A percentile compares a stretch with the other conserved stretches of the same genome.
These are phyloP conservation scores for Ericerus pela DNA, from an alignment of 1,140 invertebrate genomes.

Conservation along the genomic window DNA sequence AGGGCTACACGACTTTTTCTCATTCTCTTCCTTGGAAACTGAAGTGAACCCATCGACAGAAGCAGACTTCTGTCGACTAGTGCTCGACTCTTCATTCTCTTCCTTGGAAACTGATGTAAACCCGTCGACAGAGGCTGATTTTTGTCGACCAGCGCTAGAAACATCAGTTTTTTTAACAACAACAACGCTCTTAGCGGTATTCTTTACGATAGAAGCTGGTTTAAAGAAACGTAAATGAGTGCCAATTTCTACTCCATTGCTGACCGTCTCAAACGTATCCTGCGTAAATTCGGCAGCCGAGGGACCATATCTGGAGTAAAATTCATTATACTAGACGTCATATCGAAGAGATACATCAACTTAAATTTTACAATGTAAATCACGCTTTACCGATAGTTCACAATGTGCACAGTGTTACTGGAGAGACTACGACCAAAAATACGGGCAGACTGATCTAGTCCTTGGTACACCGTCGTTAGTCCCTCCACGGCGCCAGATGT, in stretches of 20 bases:
- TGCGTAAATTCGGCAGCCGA: slow-evolving; percentile 40
- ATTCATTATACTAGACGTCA: background rate
- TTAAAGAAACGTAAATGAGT: background rate
- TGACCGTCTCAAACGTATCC: slow-evolving; percentile 43
- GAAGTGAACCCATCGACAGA: too few species aligned
- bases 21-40: too few species aligned
- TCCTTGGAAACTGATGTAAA: too few species aligned
- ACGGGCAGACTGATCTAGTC: slow-evolving; percentile 47
- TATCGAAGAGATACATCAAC: background rate
- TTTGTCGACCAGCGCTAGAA: too few species aligned
- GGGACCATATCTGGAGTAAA: slow-evolving; percentile 40
- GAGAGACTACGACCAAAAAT: slow-evolving; percentile 45
- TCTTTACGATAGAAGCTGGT: background rate
- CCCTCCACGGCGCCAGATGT: slow-evolving; percentile 50
- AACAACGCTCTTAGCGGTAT: background rate
- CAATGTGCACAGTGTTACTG: slow-evolving; percentile 51
- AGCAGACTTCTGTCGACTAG: too few species aligned
- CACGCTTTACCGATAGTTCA: slow-evolving; percentile 49
- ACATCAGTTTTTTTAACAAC: too few species aligned
- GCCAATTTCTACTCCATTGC: slow-evolving; percentile 37
- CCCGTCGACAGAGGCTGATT: too few species aligned
- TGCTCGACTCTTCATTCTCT: too few species aligned
- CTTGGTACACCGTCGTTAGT: slow-evolving; percentile 47
- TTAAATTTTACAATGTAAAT: slow-evolving; percentile 10
- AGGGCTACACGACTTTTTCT: too few species aligned